phyloP scores from a whole-genome alignment of 30 jellyfish, hydroid and myxozoan genomes.

The Aurelia sp. region DNA sequence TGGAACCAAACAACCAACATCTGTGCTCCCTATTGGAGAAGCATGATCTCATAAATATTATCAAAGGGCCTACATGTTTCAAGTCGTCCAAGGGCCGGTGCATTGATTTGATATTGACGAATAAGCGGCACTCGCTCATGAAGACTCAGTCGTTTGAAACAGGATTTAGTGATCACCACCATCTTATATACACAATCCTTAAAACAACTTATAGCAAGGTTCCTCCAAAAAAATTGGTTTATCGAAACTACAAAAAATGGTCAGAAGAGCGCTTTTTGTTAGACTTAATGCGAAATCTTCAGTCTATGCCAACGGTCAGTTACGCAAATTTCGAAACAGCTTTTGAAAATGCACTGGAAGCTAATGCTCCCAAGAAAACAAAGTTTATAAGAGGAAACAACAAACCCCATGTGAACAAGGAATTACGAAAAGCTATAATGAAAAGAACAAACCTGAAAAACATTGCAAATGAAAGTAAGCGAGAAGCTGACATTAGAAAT shows the following conservation, averaged over 20 bases:
- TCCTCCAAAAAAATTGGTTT: constrained; percentile 13
- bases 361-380: constrained; percentile 38
- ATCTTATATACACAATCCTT: constrained; percentile 45
- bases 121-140: constrained; percentile 26
- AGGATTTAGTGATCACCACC: constrained; percentile 68
- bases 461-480: too few species aligned
- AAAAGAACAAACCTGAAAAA: too few species aligned
- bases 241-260: constrained; percentile 43
- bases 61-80: constrained; percentile 39
- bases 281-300: constrained; percentile 25
- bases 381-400: constrained; percentile 31
- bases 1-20: constrained; percentile 3
- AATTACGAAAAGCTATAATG: too few species aligned
- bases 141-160: constrained; percentile 54
- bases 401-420: too few species aligned
- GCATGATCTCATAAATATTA: constrained; percentile 10
- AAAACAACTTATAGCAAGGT: constrained; percentile 38
- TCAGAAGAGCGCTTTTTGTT: constrained; percentile 23
- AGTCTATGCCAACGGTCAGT: constrained; percentile 25
- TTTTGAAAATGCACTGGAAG: constrained; percentile 34
- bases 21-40: not conserved
- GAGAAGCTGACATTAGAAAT: constrained; percentile 22
- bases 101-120: constrained; percentile 18
- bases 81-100: constrained; percentile 12
- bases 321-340: constrained; percentile 19